A percentile compares a stretch with the other conserved stretches of the same genome.
Conservation (phyloP, 2,888 invertebrate species). For the Tenthredo livida region DNA sequence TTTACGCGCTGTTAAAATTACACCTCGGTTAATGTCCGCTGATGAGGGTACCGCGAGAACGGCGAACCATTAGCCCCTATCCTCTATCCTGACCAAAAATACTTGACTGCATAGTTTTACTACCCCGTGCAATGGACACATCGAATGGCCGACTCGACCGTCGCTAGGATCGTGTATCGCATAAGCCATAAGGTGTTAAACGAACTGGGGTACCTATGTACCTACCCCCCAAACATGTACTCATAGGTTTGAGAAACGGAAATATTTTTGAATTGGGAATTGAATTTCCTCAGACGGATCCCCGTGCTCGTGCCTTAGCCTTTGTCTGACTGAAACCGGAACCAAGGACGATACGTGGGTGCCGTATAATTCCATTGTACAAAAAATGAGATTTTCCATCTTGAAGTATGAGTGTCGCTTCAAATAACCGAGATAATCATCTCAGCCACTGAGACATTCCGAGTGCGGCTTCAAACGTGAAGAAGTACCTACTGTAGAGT, state of each 20-base stretch:
- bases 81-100: conserved; percentile 31
- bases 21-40: conserved; percentile 30
- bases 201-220: neutral
- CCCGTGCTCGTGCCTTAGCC: neutral
- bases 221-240: too few relatives aligned
- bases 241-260: neutral
- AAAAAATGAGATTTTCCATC: neutral
- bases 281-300: neutral
- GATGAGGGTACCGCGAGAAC: conserved; percentile 29
- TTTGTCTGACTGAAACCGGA: neutral
- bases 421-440: conserved; percentile 28
- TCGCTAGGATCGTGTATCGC: neutral
- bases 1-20: conserved; percentile 40
- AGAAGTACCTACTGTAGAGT: neutral
- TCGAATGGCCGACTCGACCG: neutral
- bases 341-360: neutral
- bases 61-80: neutral
- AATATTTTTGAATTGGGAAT: neutral
- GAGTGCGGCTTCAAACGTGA: conserved; percentile 24
- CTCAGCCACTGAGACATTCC: neutral
- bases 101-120: conserved; percentile 44
- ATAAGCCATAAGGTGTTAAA: neutral
- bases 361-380: conserved; percentile 4
- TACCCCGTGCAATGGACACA: neutral
- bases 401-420: neutral